phyloP scores from a whole-genome alignment of 2,113 vertebrate species.

The Neotragus moschatus region DNA sequence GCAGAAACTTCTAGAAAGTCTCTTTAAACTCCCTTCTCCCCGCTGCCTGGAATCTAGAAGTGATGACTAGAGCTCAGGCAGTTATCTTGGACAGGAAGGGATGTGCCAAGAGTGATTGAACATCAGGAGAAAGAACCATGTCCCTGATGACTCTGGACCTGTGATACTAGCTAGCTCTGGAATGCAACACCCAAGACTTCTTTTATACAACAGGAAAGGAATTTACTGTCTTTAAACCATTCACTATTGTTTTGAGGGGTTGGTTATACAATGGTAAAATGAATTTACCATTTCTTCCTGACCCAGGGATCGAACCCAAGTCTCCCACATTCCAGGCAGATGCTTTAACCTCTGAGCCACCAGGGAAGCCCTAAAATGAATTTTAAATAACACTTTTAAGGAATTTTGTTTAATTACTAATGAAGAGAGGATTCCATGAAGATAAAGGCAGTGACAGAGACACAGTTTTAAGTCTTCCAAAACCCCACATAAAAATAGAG shows the following conservation, averaged over 20 bases:
- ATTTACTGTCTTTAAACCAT: not conserved
- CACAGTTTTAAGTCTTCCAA: not conserved
- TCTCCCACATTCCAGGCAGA: too few relatives aligned
- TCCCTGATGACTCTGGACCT: not conserved
- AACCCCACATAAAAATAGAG: not conserved
- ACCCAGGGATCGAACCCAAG: too few relatives aligned
- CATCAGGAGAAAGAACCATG: not conserved
- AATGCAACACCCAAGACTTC: not conserved
- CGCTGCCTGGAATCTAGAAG: not conserved
- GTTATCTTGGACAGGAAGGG: not conserved
- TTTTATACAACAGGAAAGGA: not conserved
- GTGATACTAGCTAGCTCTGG: not conserved
- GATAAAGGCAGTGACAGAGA: not conserved
- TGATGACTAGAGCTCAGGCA: not conserved
- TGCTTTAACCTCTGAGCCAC: too few relatives aligned
- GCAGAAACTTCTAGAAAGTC: not conserved
- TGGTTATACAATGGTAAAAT: not conserved
- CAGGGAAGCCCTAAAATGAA: too few relatives aligned
- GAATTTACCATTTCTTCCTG: too few relatives aligned
- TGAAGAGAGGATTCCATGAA: not conserved
- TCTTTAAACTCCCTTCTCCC: not conserved
- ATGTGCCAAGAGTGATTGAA: not conserved
- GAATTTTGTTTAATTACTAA: not conserved
- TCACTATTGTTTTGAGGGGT: not conserved
- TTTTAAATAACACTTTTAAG: not conserved